phyloP scores from a whole-genome alignment of 2,113 vertebrate species.

The Ctenomys sociabilis region DNA sequence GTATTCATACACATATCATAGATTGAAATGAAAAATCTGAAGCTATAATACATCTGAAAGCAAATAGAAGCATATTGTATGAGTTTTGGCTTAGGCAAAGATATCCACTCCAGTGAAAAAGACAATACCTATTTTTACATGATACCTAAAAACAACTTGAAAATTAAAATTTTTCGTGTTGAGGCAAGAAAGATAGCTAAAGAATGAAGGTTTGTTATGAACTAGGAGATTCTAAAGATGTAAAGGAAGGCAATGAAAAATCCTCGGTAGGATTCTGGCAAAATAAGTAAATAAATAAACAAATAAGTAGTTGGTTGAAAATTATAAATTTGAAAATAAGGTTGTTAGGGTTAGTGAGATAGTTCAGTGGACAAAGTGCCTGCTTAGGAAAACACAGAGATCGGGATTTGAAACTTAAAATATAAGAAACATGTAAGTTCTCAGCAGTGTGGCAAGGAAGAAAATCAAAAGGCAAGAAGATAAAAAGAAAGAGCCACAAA shows the following conservation, averaged over 20 bases:
- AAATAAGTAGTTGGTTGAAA: neutral
- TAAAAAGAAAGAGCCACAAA: neutral
- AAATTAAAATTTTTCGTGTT: neutral
- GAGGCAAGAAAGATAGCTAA: neutral
- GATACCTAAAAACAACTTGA: neutral
- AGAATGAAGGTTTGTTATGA: neutral
- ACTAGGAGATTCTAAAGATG: neutral
- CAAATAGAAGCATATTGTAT: neutral
- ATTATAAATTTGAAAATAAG: neutral
- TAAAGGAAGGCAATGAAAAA: neutral
- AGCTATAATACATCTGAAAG: neutral
- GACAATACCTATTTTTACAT: neutral
- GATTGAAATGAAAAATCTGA: neutral
- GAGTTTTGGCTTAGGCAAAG: neutral
- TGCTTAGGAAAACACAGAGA: too few species aligned
- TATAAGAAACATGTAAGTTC: neutral
- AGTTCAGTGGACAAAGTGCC: too few species aligned
- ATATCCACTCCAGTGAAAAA: neutral
- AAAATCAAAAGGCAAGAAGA: neutral
- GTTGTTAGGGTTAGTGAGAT: neutral
- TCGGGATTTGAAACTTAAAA: neutral
- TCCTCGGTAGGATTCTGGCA: neutral
- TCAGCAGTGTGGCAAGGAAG: neutral
- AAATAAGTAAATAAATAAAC: neutral
- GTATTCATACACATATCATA: neutral